Percentiles rank a stretch among this genome's conserved stretches.
Evolutionary conservation across 2,888 invertebrate species (phyloP).

Genomic region (Penaeus monodon): DNA sequence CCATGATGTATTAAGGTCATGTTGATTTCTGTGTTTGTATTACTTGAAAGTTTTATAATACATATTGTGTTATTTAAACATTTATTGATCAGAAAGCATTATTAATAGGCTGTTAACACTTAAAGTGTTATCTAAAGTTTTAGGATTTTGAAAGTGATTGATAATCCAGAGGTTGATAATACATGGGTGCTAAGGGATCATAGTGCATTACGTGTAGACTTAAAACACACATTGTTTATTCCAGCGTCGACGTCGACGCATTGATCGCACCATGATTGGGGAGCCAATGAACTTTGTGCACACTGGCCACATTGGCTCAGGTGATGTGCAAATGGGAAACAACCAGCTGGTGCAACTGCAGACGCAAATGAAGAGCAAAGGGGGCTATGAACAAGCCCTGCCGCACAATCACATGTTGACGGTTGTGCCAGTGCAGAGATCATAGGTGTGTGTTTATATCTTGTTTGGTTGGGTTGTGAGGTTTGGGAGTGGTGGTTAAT

Average conservation of each 20-base stretch:
- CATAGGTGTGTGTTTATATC: slow-evolving; percentile 30
- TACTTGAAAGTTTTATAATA: too few species aligned
- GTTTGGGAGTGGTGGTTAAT: too few species aligned
- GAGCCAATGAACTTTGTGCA: slow-evolving; percentile 96
- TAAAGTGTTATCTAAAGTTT: too few species aligned
- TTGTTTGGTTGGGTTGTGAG: too few species aligned
- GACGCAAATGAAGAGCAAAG: slow-evolving; percentile 96
- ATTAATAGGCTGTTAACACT: too few species aligned
- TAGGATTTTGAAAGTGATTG: too few species aligned
- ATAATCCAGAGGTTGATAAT: too few species aligned
- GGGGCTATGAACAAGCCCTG: slow-evolving; percentile 69
- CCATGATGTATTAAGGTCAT: too few species aligned
- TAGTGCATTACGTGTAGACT: neutral
- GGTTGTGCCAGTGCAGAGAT: slow-evolving; percentile 38
- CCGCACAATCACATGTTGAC: slow-evolving; percentile 56
- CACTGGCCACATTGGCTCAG: slow-evolving; percentile 91
- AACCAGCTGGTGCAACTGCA: slow-evolving; percentile 88
- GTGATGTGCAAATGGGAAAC: slow-evolving; percentile 85
- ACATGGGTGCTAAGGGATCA: too few species aligned
- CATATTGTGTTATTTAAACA: too few species aligned
- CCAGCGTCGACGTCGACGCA: slow-evolving; percentile 68
- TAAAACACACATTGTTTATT: neutral
- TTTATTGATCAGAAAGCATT: too few species aligned
- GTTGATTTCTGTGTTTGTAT: too few species aligned
- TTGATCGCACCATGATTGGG: slow-evolving; percentile 91